A percentile compares a stretch with the other conserved stretches of the same genome.
Evolutionary conservation across 2,888 invertebrate genomes (phyloP).

Genomic region (Encarsia formosa): DNA sequence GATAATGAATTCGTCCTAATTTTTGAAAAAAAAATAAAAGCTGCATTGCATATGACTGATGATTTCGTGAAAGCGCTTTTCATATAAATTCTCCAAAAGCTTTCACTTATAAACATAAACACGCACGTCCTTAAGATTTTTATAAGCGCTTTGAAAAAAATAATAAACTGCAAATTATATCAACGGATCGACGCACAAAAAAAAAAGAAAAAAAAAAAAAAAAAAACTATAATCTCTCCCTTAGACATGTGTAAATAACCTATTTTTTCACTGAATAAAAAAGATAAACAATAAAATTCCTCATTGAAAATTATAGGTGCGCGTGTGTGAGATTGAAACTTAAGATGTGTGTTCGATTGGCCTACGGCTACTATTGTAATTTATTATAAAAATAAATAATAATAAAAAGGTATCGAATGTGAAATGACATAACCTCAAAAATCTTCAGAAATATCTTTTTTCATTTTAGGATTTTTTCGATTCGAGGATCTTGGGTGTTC

Average conservation of each 20-base stretch:
- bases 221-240: constrained; percentile 32
- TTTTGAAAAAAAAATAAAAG: too few relatives aligned
- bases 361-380: constrained; percentile 22
- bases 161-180: constrained; percentile 36
- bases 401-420: too few relatives aligned
- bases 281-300: constrained; percentile 17
- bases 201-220: constrained; percentile 27
- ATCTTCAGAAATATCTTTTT: too few relatives aligned
- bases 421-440: too few relatives aligned
- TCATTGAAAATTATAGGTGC: constrained; percentile 21
- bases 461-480: too few relatives aligned
- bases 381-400: too few relatives aligned
- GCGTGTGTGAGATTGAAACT: neutral
- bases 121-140: constrained; percentile 42
- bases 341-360: constrained; percentile 8
- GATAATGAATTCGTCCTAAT: too few relatives aligned
- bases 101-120: constrained; percentile 2
- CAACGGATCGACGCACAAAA: constrained; percentile 47
- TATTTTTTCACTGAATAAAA: constrained; percentile 47
- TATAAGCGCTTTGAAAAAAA: constrained; percentile 39
- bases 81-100: constrained; percentile 10
- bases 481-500: too few relatives aligned
- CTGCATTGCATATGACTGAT: too few relatives aligned
- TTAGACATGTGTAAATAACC: constrained; percentile 48
- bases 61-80: too few relatives aligned